Evolutionary conservation across 2,113 vertebrate species (phyloP), one percentile per base, ranked within the genome.

Genomic region (Myanophis thanlyinensis): DNA sequence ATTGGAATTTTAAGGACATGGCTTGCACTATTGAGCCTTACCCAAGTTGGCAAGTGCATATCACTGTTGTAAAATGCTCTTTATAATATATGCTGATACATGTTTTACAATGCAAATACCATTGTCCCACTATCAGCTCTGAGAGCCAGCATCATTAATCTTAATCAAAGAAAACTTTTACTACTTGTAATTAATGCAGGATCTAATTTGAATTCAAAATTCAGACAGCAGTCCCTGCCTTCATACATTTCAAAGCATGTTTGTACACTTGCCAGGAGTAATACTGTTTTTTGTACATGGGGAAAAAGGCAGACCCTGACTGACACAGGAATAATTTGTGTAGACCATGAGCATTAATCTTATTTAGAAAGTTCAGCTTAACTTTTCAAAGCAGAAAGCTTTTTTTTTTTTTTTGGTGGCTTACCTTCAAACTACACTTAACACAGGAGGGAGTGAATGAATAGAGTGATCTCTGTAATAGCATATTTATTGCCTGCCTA

Each of bases 361-460:
- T 97, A 95, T 91, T 91, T 93, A 95, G 56, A 90, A 96, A 96
- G 53, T 97, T 94, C 95, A 93, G 91, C 90, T 93, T 86, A 95
- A 96, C 40, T 95, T 96, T 96, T 96, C 92, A 96, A 96, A 95
- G 93, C 1, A 95, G 91, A 92, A 94, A 92, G 15, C 30, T 27
- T 1, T 3, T 47, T 49, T n/a, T 56, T 52, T 52, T 18, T 4
- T 27, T n/a, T n/a, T n/a, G n/a, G 44, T 51, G 11, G 3, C 90
- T 96, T 95, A 85, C 89, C 88, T 93, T 87, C 54, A 94, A 94
- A 56, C 5, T 80, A 1, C 89, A 4, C 15, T 92, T 90, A 88
- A 22, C 93, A 90, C 18, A 54, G 18, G 6, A 53, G 15, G 46
- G 0, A 89, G 90, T 15, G 84, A 89, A 92, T 95, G 9, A 9